Base-by-base conservation (phyloP, 2,797 vertebrate genomes). In the Fistularia tabacaria region DNA sequence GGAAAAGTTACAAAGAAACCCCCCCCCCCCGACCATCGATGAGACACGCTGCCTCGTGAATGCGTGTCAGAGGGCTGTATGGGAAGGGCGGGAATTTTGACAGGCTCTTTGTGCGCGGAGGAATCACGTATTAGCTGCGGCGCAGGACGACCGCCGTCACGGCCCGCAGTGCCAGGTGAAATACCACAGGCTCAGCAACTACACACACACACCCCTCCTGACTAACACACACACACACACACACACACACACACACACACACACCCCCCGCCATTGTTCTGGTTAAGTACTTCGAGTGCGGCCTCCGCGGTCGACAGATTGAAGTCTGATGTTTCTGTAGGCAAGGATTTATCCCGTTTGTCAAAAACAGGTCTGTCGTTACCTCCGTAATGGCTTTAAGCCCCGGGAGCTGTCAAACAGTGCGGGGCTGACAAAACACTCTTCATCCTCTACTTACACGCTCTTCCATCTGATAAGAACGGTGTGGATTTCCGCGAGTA, bases 61-160 rank as follows among this genome's bases (percentile, higher is more conserved):
- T n/a, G n/a, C n/a, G n/a, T n/a, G n/a, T n/a, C n/a, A n/a, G n/a
- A n/a, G n/a, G n/a, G n/a, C n/a, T 25, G 25, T 25, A 25, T 25
- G 81, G 80, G 77, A 57, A n/a, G n/a, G n/a, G n/a, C n/a, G n/a
- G n/a, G n/a, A n/a, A n/a, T 71, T 63, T 69, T 77, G 74, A 81
- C 85, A 81, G 69, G 59, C 52, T 57, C 69, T 88, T 87, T 93
- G 89, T 90, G 77, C 85, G 62, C 58, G 59, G 55, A 90, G 80
- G 83, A 87, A 84, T 90, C 90, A 76, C 69, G 25, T 25, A 69
- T 83, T 83, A 93, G 91, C 89, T 82, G 83, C 67, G 68, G 44
- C 61, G 55, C 66, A 79, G 76, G 77, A 71, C 65, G 84, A 25
- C 79, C 90, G 88, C 90, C 80, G 81, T 68, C 69, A 72, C 73